Conservation (phyloP, 2,113 vertebrate genomes). For the Oryzias woworae region DNA sequence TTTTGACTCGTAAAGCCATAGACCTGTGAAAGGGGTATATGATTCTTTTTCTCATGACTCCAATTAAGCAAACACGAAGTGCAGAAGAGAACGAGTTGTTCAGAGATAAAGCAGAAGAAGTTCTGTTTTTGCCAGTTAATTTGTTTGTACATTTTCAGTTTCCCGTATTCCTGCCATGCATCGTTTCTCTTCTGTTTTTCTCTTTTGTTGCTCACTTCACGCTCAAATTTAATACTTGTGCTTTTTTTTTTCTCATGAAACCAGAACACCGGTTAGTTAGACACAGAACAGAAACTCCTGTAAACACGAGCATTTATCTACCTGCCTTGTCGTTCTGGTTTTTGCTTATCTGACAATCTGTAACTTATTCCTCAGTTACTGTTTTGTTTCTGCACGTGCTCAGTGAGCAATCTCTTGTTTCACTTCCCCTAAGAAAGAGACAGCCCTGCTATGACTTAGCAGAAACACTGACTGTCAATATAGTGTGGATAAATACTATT, state of each 20-base stretch:
- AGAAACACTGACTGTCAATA: slow-evolving; percentile 25
- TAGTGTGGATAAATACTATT: neutral
- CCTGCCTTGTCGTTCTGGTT: slow-evolving; percentile 12
- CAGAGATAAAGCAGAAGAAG: slow-evolving; percentile 20
- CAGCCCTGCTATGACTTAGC: slow-evolving; percentile 44
- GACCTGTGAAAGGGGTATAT: neutral
- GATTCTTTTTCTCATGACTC: too few relatives aligned
- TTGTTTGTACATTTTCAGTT: slow-evolving; percentile 13
- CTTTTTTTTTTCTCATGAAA: neutral
- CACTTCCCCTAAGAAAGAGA: slow-evolving; percentile 49
- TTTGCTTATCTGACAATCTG: slow-evolving; percentile 14
- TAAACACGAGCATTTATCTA: neutral
- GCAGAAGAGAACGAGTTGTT: slow-evolving; percentile 12
- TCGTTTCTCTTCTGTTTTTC: slow-evolving; percentile 8
- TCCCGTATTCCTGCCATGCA: neutral
- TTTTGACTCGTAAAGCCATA: neutral
- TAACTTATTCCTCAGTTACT: slow-evolving; percentile 25
- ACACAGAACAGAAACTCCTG: neutral
- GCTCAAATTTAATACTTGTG: slow-evolving; percentile 8
- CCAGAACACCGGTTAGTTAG: neutral
- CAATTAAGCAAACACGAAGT: slow-evolving; percentile 11
- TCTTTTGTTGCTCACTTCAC: neutral
- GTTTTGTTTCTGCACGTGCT: slow-evolving; percentile 55
- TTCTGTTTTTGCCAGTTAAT: slow-evolving; percentile 4
- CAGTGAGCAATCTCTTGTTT: slow-evolving; percentile 32